Evolutionary conservation across 2,888 invertebrate species (phyloP).

Genomic region (Aelia acuminata): DNA sequence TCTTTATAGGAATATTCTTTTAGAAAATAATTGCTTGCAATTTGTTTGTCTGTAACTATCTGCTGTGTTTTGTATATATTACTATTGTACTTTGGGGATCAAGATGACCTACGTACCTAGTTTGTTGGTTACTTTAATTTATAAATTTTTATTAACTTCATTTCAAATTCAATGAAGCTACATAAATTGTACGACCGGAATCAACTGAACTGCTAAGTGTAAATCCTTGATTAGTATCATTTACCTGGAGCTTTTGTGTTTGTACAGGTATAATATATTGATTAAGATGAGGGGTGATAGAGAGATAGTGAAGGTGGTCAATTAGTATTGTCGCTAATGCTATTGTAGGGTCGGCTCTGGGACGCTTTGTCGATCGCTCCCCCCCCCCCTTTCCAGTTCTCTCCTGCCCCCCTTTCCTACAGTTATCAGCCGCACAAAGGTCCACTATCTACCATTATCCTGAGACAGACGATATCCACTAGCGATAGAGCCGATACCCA

Average conservation of each 20-base stretch:
- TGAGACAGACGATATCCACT: conserved; percentile 32
- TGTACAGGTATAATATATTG: conserved; percentile 1
- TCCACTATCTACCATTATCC: conserved; percentile 32
- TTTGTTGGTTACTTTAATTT: too few species aligned
- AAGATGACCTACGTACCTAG: too few species aligned
- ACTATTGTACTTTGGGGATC: too few species aligned
- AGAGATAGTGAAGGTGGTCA: neutral
- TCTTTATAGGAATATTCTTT: too few species aligned
- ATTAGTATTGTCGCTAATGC: conserved; percentile 35
- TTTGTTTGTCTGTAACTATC: too few species aligned
- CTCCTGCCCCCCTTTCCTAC: neutral
- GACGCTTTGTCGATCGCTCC: neutral
- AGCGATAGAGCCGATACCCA: neutral
- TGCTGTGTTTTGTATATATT: too few species aligned
- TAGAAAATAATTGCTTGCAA: too few species aligned
- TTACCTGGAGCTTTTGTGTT: neutral
- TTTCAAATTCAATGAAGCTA: neutral
- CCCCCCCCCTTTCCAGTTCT: neutral
- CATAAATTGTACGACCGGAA: neutral
- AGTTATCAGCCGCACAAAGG: conserved; percentile 19
- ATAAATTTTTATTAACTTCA: too few species aligned
- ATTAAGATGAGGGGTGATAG: neutral
- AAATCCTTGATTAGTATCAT: neutral
- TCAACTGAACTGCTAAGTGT: neutral
- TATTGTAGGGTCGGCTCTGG: neutral